Base-by-base conservation (phyloP, 2,888 invertebrate genomes). In the Amblyjoppa fuscipennis region DNA sequence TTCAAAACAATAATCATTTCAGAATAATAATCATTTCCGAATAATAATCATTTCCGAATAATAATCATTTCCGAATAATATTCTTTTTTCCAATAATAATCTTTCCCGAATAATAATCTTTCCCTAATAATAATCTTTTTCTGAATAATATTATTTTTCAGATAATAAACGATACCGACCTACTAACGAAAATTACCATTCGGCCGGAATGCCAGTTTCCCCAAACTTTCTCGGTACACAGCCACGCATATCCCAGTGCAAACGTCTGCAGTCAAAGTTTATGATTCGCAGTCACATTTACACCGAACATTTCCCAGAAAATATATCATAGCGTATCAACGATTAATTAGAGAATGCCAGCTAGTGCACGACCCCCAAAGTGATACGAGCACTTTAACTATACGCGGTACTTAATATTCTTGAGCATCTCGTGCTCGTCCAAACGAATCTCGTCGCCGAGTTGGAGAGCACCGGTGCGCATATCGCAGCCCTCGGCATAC, bases 271-370 rank as follows among this genome's bases (percentile, higher is more conserved):
- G 31, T 13, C 61, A 61, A 28, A 61, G 31, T 61, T 61, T 61
- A 3, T 16, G 20, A 25, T 20, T 25, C 56, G 56, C 20, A 73
- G 25, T 25, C 59, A 9, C 73, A 56, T 20, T 16, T 2, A 38
- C 41, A 16, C 70, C 41, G 20, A 11, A 51, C 28, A 70, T 28
- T 70, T 16, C 3, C 16, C 28, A 16, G 13, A 11, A 9, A 20
- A 25, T 31, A 16, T 59, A 31, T 61, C 20, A 2, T 34, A 25
- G 56, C 56, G 51, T 75, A 79, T 75, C 5, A 79, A 41, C 53
- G 31, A 74, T 78, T 78, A 83, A 83, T 83, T 78, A 74, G 20
- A 38, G 31, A 25, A 59, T 25, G 34, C 31, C 28, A 74, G 45
- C 51, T 69, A 68, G 78, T 56, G 68, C 59, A 25, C 28, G 51